phyloP scores from a whole-genome alignment of 2,797 vertebrate genomes.

The Tenualosa ilisha region DNA sequence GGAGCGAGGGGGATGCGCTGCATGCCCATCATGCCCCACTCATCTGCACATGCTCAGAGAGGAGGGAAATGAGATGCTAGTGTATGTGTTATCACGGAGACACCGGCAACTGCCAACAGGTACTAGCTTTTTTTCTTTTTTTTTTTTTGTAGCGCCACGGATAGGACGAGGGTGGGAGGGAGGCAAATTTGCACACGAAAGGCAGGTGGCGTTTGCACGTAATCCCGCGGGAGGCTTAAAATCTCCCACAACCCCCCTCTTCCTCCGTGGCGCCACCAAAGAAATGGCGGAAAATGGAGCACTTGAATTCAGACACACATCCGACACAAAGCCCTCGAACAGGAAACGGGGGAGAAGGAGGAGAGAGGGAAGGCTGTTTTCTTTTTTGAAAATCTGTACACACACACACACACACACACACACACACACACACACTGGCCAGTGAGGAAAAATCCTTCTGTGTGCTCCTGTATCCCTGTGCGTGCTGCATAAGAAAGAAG shows the following conservation, averaged over 20 bases:
- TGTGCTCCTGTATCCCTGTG: not conserved
- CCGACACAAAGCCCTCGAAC: slow-evolving; percentile 46
- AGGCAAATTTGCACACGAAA: slow-evolving; percentile 38
- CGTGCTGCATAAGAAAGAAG: not conserved
- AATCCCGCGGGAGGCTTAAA: slow-evolving; percentile 47
- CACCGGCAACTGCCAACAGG: slow-evolving; percentile 57
- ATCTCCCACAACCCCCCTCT: slow-evolving; percentile 33
- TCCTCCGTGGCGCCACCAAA: slow-evolving; percentile 44
- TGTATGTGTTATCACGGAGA: slow-evolving; percentile 55
- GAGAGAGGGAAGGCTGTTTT: slow-evolving; percentile 9
- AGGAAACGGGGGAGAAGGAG: slow-evolving; percentile 23
- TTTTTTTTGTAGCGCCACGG: not conserved
- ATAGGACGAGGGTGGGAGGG: not conserved
- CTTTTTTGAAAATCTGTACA: slow-evolving; percentile 3
- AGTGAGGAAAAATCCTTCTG: slow-evolving; percentile 1
- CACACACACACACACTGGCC: not conserved
- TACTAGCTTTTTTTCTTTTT: slow-evolving; percentile 47
- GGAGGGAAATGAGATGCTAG: slow-evolving; percentile 50
- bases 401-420: not conserved
- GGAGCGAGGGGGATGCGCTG: not conserved
- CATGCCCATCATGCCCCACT: slow-evolving; percentile 22
- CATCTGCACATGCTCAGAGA: slow-evolving; percentile 34
- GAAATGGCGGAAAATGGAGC: slow-evolving; percentile 58
- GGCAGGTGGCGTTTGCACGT: slow-evolving; percentile 48
- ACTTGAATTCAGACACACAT: slow-evolving; percentile 49